Conservation (phyloP, 2,113 vertebrate species). For the Hucho hucho region DNA sequence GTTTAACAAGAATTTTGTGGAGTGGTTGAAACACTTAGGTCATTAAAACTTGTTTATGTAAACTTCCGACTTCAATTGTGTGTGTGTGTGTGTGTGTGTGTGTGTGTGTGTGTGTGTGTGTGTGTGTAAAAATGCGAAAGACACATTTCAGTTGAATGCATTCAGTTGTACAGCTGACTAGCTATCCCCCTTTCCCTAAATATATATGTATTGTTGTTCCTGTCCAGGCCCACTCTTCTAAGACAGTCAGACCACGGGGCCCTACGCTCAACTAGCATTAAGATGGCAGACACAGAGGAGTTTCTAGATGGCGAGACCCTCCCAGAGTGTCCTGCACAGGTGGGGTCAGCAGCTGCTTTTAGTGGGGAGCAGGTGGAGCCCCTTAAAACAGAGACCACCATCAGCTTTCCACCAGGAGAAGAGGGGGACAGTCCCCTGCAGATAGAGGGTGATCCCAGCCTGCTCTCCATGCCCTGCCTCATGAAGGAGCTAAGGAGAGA, state of each 20-base stretch:
- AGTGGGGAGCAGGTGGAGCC: conserved; percentile 76
- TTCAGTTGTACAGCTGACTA: no score
- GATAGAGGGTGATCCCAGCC: conserved; percentile 76
- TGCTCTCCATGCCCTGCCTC: conserved; percentile 93
- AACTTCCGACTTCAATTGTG: no score
- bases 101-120: no score
- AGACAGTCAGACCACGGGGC: conserved; percentile 75
- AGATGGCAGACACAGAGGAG: conserved; percentile 94
- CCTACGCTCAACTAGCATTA: conserved; percentile 82
- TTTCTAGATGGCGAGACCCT: conserved; percentile 82
- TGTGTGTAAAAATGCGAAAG: no score
- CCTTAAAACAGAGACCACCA: conserved; percentile 77
- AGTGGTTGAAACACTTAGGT: no score
- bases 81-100: no score
- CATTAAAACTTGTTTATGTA: no score
- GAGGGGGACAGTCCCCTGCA: conserved; percentile 69
- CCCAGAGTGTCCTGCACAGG: conserved; percentile 77
- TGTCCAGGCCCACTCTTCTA: conserved; percentile 65
- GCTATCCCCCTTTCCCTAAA: no score
- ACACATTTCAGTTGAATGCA: no score
- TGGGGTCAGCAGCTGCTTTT: conserved; percentile 61
- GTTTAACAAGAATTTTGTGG: no score
- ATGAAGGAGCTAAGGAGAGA: conserved; percentile 94
- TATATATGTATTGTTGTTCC: not conserved
- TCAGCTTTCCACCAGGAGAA: conserved; percentile 73